phyloP scores from a whole-genome alignment of 2,113 vertebrate species.

The Platichthys flesus region DNA sequence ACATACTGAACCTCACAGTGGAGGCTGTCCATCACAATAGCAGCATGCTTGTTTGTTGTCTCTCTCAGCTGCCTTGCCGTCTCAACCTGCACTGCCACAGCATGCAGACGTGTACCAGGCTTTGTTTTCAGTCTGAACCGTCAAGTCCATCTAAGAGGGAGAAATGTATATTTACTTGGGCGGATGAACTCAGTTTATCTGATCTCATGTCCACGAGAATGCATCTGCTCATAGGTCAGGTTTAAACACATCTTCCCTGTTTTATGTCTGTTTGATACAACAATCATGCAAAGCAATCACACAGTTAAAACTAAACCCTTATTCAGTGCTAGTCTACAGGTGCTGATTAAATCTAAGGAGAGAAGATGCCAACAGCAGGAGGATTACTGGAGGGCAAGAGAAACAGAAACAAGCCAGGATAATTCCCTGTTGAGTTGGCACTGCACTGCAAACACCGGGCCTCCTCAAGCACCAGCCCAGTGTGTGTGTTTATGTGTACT shows the following conservation, averaged over 20 bases:
- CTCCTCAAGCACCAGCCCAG: conserved; percentile 32
- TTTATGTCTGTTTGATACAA: background rate
- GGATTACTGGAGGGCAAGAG: conserved; percentile 38
- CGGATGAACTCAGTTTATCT: conserved; percentile 18
- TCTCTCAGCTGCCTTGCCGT: conserved; percentile 69
- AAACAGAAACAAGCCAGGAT: conserved; percentile 40
- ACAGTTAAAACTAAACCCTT: background rate
- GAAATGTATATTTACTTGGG: conserved; percentile 28
- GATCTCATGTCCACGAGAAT: background rate
- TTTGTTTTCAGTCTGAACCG: conserved; percentile 21
- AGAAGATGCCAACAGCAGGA: conserved; percentile 10
- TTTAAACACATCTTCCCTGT: background rate
- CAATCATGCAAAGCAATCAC: background rate
- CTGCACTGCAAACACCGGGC: conserved; percentile 34
- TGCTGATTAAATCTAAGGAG: conserved; percentile 21
- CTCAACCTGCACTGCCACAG: conserved; percentile 56
- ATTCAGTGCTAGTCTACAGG: conserved; percentile 17
- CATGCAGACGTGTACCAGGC: conserved; percentile 32
- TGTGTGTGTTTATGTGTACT: conserved; percentile 5
- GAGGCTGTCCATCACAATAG: conserved; percentile 78
- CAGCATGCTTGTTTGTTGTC: conserved; percentile 72
- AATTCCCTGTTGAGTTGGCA: conserved; percentile 32
- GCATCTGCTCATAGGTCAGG: background rate
- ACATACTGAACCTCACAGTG: conserved; percentile 72
- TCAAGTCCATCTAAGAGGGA: conserved; percentile 4